Base-by-base conservation (phyloP, 2,888 invertebrate genomes). In the Mystacides longicornis region DNA sequence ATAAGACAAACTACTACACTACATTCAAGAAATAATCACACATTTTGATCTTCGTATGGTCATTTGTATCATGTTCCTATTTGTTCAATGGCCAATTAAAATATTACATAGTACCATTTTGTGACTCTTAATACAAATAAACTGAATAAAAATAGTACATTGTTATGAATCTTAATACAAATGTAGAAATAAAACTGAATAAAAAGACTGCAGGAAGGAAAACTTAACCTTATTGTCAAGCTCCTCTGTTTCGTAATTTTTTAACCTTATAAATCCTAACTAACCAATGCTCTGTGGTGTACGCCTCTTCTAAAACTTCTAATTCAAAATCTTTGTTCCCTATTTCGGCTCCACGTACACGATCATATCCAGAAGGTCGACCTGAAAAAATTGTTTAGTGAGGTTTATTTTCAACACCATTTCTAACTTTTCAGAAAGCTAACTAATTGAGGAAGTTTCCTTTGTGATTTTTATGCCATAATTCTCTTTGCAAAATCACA, bases 221-320 rank as follows among this genome's bases (percentile, higher is more conserved):
- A 23, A 27, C 27, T 23, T 22, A 16, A 48, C 21, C 18, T 49
- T 19, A 49, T 23, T 21, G n/a, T 81, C 78, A 90, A 60, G 83
- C 82, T 46, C 93, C 93, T 65, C 93, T 80, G 74, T 97, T 97
- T 59, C 89, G 87, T 63, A 95, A 78, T 72, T 93, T 89, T 77
- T 97, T 97, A 31, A 98, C 97, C 80, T 94, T 94, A 76, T 97
- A 98, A 68, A 98, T 95, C 66, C 98, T 84, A 55, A 98, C 98
- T 49, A 99, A 82, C 98, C 98, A 99, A 75, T 99, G 97, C 71
- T 99, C 98, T 0, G 97, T 95, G 18, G 98, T 99, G 75, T 97
- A 98, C 1, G 98, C 98, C 75, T 99, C 98, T 72, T 99, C 98
- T n/a, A 98, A 75, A n/a, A 93, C 93, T 69, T 96, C 93, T 60